These are phyloP conservation scores for Scaptodrosophila latifasciaeformis DNA, from an alignment of 2,888 invertebrate genomes.

Conservation along the genomic window DNA sequence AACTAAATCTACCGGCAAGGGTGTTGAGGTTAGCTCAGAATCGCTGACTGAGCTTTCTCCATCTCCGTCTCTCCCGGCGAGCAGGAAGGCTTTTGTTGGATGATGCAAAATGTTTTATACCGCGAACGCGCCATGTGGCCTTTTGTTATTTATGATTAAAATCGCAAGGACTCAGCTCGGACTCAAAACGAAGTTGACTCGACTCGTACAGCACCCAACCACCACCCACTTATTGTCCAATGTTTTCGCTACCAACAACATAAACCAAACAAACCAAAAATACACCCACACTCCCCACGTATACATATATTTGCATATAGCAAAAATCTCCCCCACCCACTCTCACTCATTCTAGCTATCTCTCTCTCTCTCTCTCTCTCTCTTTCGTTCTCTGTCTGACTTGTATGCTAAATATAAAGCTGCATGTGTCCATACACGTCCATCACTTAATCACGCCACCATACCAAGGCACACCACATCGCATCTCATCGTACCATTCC, in stretches of 20 bases:
- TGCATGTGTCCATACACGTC: conserved; percentile 68
- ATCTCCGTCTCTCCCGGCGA: conserved; percentile 25
- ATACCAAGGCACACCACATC: conserved; percentile 36
- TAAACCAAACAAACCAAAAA: conserved; percentile 7
- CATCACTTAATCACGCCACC: conserved; percentile 70
- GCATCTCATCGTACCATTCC: background rate
- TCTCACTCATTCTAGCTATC: background rate
- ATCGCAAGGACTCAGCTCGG: conserved; percentile 60
- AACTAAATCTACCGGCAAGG: conserved; percentile 2
- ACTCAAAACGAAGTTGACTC: no score
- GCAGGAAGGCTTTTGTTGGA: conserved; percentile 53
- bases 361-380: conserved; percentile 9
- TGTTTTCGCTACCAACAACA: conserved; percentile 16
- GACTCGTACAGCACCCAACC: no score
- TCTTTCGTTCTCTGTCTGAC: conserved; percentile 45
- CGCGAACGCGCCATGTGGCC: conserved; percentile 57
- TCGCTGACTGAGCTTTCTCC: conserved; percentile 27
- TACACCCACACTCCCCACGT: no score
- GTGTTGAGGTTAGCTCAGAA: no score
- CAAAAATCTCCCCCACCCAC: background rate
- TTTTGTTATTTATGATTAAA: conserved; percentile 69
- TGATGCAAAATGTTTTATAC: conserved; percentile 55
- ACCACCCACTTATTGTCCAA: no score
- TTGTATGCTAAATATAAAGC: conserved; percentile 68
- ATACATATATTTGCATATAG: background rate